Evolutionary conservation across 2,797 vertebrate genomes (phyloP).

Genomic region (Todus mexicanus): DNA sequence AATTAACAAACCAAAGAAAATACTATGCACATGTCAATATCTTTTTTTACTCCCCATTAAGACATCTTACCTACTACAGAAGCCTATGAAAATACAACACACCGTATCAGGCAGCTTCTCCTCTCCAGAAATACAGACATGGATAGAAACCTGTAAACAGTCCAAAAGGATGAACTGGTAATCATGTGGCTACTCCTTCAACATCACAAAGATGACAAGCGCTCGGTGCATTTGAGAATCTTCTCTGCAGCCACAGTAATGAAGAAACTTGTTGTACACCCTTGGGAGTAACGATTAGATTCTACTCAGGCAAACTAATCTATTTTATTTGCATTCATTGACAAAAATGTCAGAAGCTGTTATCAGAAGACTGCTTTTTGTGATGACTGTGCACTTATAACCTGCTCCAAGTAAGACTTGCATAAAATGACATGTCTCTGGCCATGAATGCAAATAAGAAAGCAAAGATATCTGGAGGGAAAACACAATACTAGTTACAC

Average conservation of each 20-base stretch:
- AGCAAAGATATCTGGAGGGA: neutral
- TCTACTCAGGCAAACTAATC: slow-evolving; percentile 31
- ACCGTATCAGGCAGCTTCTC: neutral
- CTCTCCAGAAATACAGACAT: neutral
- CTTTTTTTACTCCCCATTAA: neutral
- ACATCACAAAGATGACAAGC: neutral
- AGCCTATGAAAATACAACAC: neutral
- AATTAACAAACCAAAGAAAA: neutral
- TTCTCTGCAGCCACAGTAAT: neutral
- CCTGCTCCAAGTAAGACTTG: neutral
- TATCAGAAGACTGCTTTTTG: slow-evolving; percentile 5
- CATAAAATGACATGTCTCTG: neutral
- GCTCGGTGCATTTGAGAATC: neutral
- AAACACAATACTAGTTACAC: neutral
- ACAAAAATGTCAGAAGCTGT: slow-evolving; percentile 28
- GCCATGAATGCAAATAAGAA: neutral
- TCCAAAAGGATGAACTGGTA: neutral
- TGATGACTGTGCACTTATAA: slow-evolving; percentile 18
- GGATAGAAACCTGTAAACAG: neutral
- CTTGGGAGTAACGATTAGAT: neutral
- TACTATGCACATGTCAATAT: neutral
- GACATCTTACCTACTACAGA: neutral
- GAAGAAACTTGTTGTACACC: neutral
- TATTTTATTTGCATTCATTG: slow-evolving; percentile 30
- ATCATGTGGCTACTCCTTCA: neutral